Base-by-base conservation (phyloP, 2,888 invertebrate species). In the Andrena trimmerana region DNA sequence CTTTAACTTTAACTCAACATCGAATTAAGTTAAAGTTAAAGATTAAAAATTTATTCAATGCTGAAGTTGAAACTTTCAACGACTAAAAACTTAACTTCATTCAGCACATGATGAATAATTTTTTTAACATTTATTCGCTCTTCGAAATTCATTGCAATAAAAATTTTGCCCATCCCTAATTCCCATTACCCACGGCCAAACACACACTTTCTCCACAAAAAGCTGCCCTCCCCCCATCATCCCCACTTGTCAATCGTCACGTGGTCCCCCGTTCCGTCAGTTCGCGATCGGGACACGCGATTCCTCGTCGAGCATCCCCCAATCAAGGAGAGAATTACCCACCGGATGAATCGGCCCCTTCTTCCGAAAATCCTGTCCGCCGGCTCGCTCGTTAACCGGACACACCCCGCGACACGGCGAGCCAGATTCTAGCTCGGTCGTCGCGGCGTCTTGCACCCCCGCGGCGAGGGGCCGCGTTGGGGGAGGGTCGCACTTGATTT, bases 401-500 rank as follows among this genome's bases (percentile, higher is more conserved):
- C 29, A 60, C 60, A 60, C 74, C 67, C 67, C 57, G 57, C 36
- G 36, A 57, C 57, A 10, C 20, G 57, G 13, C 27, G 27, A 57
- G 57, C 1, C 57, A 20, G 57, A 57, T 24, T 13, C 24, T 24
- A 57, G 27, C 42, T 10, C 57, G 24, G 8, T 24, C 4, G 20
- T 13, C 3, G 10, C 10, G 10, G 24, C 2, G 57, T 4, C 24
- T 24, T 10, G 42, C 42, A 42, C 16, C 42, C 42, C 16, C 42
- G 42, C 42, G 13, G 42, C 54, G 57, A 20, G 57, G 57, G 57
- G 27, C 24, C 13, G 57, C 24, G 24, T 24, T 10, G 20, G 24
- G 36, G 31, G 54, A n/a, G 29, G 29, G 62, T 68, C 62, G 36
- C 78, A 88, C 89, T 92, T 90, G 90, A 92, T 91, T 90, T 89